Conservation (phyloP, 2,797 vertebrate genomes). For the Columba guinea region DNA sequence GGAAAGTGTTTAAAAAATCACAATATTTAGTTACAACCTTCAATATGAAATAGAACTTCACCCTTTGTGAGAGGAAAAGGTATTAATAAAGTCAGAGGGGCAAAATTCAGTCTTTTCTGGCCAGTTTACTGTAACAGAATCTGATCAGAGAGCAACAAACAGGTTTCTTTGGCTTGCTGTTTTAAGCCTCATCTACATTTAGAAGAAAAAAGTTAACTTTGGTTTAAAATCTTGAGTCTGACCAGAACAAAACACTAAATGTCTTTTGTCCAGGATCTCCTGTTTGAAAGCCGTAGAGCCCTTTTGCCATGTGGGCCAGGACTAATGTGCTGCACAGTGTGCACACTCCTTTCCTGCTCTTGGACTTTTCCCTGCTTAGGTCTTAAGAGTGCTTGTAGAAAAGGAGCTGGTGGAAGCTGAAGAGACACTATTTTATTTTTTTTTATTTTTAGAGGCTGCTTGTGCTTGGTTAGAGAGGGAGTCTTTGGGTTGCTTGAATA, state of each 20-base stretch:
- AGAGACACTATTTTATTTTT: not conserved
- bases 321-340: no score
- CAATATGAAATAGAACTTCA: not conserved
- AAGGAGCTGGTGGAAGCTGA: not conserved
- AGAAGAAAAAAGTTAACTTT: not conserved
- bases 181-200: not conserved
- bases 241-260: not conserved
- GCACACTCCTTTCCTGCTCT: fast-evolving
- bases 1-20: not conserved
- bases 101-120: not conserved
- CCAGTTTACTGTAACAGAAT: not conserved
- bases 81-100: not conserved
- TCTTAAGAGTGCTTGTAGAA: not conserved
- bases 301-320: fast-evolving
- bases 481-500: not conserved
- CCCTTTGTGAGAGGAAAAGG: not conserved
- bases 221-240: not conserved
- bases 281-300: not conserved
- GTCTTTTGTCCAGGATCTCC: not conserved
- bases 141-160: not conserved
- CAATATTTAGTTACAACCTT: not conserved
- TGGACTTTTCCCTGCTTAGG: fast-evolving
- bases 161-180: not conserved
- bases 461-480: not conserved
- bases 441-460: not conserved